phyloP scores from a whole-genome alignment of 2,113 vertebrate species.

The Spermophilus dauricus region DNA sequence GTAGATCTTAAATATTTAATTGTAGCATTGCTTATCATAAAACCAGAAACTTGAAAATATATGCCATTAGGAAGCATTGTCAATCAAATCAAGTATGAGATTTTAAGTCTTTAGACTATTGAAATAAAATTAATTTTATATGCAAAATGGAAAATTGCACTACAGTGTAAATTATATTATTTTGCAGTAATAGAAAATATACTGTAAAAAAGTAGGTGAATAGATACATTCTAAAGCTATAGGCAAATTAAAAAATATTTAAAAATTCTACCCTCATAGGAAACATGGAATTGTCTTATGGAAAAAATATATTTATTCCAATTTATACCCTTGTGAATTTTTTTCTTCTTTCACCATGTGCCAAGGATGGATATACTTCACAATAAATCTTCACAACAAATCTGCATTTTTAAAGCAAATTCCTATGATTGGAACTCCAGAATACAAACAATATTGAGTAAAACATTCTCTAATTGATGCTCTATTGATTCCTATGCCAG shows the following conservation, averaged over 20 bases:
- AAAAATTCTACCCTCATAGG: neutral
- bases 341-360: neutral
- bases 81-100: neutral
- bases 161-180: neutral
- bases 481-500: neutral
- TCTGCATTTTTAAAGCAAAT: neutral
- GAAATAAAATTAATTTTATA: neutral
- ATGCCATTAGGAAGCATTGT: neutral
- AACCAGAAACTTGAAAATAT: neutral
- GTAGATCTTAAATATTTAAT: neutral
- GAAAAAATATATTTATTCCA: neutral
- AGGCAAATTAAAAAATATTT: neutral
- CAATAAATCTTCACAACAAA: neutral
- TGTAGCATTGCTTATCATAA: neutral
- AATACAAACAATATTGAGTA: neutral
- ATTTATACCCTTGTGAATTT: neutral
- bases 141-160: neutral
- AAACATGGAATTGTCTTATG: neutral
- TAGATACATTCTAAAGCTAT: neutral
- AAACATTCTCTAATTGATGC: neutral
- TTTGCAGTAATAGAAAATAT: neutral
- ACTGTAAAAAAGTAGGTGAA: neutral
- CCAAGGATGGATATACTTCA: neutral
- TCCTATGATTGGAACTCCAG: neutral
- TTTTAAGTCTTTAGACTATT: neutral